Evolutionary conservation across 2,113 vertebrate genomes (phyloP).

Genomic region (Indri indri): DNA sequence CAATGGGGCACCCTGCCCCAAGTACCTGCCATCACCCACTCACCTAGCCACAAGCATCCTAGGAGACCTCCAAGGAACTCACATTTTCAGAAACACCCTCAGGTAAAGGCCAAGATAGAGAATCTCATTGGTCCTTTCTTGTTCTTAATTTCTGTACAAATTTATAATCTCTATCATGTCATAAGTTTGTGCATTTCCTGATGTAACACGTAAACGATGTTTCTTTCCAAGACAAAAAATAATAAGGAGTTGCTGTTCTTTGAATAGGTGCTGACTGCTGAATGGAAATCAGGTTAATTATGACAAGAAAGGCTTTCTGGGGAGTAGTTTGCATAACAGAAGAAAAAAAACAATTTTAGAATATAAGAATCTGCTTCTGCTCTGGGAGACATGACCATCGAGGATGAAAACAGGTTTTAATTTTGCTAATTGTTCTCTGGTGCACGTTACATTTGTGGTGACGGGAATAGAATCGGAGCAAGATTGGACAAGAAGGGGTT

Average conservation of each 20-base stretch:
- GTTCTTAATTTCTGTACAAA: background rate
- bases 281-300: background rate
- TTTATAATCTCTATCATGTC: background rate
- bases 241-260: background rate
- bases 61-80: rapidly evolving
- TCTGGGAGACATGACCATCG: rapidly evolving
- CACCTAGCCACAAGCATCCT: rapidly evolving
- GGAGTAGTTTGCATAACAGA: background rate
- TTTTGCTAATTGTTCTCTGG: background rate
- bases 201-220: background rate
- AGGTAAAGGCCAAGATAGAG: background rate
- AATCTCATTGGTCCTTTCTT: background rate
- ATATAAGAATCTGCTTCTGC: background rate
- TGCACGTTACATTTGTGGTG: background rate
- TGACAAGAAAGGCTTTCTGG: background rate
- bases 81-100: background rate
- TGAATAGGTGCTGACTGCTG: too few relatives aligned
- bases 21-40: rapidly evolving
- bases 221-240: background rate
- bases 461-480: background rate
- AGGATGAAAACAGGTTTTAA: background rate
- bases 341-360: background rate
- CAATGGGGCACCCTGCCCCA: rapidly evolving
- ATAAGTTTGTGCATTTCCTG: background rate
- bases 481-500: rapidly evolving